Conservation (phyloP, 2,113 vertebrate genomes). For the Varanus komodoensis region DNA sequence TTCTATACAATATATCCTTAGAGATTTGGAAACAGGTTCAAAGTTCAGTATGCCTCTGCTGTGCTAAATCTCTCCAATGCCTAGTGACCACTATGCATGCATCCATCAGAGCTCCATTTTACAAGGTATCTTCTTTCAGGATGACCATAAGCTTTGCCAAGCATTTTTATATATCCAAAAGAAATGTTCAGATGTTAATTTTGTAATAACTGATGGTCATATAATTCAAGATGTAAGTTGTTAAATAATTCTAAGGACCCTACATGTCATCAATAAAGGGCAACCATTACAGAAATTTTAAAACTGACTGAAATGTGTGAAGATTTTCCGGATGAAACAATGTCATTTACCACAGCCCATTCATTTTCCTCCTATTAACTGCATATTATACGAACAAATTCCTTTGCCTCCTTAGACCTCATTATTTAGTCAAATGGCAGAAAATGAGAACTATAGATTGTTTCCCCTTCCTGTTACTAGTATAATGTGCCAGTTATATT, state of each 20-base stretch:
- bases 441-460: constrained; percentile 52
- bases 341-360: constrained; percentile 55
- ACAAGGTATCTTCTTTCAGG: constrained; percentile 13
- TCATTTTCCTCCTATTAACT: constrained; percentile 64
- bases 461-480: constrained; percentile 45
- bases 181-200: constrained; percentile 40
- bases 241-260: constrained; percentile 45
- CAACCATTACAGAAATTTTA: constrained; percentile 64
- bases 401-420: constrained; percentile 62
- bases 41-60: not conserved
- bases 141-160: constrained; percentile 29
- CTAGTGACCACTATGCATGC: not conserved
- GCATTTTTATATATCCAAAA: constrained; percentile 36
- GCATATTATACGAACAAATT: constrained; percentile 62
- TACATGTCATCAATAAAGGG: constrained; percentile 54
- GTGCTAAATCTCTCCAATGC: not conserved
- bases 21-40: constrained; percentile 1
- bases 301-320: constrained; percentile 63
- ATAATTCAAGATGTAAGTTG: constrained; percentile 47
- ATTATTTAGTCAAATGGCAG: constrained; percentile 60
- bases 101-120: constrained; percentile 15
- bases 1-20: not conserved
- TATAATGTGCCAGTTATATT: not conserved
- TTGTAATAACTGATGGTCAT: constrained; percentile 38
- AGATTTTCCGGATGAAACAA: constrained; percentile 66